These are phyloP conservation scores for Fregetta grallaria DNA, from an alignment of 2,113 vertebrate genomes.

Conservation along the genomic window DNA sequence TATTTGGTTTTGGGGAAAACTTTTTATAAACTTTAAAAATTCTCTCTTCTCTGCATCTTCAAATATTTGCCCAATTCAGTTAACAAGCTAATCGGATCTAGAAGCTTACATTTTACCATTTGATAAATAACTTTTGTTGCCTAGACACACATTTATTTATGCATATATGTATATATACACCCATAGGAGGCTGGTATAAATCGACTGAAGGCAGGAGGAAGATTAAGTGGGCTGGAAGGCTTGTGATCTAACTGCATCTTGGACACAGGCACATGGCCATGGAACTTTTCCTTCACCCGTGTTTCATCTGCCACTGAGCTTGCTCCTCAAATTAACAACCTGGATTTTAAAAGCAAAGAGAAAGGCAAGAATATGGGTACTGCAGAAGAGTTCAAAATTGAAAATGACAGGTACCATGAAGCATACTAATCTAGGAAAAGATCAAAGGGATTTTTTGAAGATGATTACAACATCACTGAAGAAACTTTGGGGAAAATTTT, in stretches of 20 bases:
- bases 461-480: neutral
- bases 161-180: accelerated
- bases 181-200: neutral
- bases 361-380: neutral
- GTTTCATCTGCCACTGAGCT: neutral
- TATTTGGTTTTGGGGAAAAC: neutral
- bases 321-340: neutral
- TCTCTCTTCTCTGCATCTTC: neutral
- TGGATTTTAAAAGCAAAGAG: neutral
- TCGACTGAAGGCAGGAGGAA: neutral
- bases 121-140: neutral
- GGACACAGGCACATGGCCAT: accelerated
- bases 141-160: neutral
- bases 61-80: neutral
- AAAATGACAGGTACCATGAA: neutral
- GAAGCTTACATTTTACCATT: neutral
- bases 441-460: neutral
- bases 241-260: neutral
- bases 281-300: neutral
- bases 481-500: neutral
- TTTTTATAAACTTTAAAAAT: neutral
- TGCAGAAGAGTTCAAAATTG: neutral
- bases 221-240: neutral
- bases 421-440: neutral
- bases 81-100: neutral